Conservation (phyloP, 2,113 vertebrate species). For the Carlito syrichta region DNA sequence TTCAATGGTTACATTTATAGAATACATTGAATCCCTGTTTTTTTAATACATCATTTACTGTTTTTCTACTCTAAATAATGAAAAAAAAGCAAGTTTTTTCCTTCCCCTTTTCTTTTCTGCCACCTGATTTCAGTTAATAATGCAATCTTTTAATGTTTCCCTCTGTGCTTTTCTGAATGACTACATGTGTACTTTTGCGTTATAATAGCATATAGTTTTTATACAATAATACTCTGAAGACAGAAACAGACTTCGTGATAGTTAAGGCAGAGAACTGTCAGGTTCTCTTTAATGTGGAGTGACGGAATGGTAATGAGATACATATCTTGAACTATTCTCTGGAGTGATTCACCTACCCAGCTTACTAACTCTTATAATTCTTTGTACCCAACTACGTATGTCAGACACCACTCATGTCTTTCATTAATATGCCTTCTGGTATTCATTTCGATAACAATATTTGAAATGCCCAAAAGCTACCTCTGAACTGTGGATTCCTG, state of each 20-base stretch:
- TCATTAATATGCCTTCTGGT: not conserved
- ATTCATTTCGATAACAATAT: not conserved
- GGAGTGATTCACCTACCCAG: too few species aligned
- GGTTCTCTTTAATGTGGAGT: not conserved
- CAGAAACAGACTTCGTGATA: not conserved
- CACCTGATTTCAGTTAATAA: not conserved
- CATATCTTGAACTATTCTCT: not conserved
- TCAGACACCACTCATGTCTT: not conserved
- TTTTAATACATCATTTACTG: not conserved
- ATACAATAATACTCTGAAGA: not conserved
- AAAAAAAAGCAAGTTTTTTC: not conserved
- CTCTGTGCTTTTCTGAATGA: not conserved
- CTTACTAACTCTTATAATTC: not conserved
- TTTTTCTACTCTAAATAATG: not conserved
- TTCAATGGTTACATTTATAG: not conserved
- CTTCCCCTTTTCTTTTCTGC: not conserved
- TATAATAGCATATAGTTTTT: not conserved
- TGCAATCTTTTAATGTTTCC: not conserved
- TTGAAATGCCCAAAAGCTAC: not conserved
- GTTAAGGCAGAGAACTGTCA: not conserved
- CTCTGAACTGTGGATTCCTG: not conserved
- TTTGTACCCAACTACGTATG: not conserved
- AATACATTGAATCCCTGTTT: not conserved
- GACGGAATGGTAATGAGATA: accelerated
- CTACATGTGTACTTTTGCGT: too few species aligned